Evolutionary conservation across 1,140 invertebrate genomes (phyloP), one percentile per base, ranked within the genome.

Genomic region (Cryptotermes secundus): DNA sequence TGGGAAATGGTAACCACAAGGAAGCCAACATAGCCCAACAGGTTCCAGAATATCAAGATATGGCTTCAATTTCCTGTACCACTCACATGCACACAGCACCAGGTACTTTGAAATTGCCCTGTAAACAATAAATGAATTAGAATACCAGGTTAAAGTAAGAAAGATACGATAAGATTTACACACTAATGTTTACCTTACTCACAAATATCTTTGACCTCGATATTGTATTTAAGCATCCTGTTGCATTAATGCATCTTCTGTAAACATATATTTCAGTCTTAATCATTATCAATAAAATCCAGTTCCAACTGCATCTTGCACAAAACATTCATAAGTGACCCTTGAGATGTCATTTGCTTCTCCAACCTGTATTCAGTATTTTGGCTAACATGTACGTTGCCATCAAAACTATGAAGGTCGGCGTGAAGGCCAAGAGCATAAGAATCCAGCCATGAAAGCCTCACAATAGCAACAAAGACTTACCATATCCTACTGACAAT

Each of bases 401-500:
- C 26, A 59, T 7, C 22, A 22, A 6, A 59, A 7, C 53, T 22
- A 59, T 10, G 19, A 24, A 6, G 6, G 53, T 59, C 19, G 24
- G 38, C 9, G 38, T 59, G 53, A 59, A 24, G 19, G 19, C 22
- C 24, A 7, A 59, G 0, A 24, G 26, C n/a, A n/a, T 72, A 6
- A n/a, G 26, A 59, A 3, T 10, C 26, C 3, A 3, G 4, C 3
- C 26, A 59, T 59, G 19, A 59, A 59, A 1, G n/a, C 9, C 6
- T 31, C 31, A 72, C 2, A 6, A 72, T n/a, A 9, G 10, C 4
- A 24, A 84, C 81, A 59, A 31, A 53, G 12, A 82, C 87, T 19
- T 91, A 92, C 92, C 92, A 93, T 86, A 93, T 90, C 87, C 92
- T 90, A 83, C 91, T 90, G 24, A 93, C 86, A 72, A 92, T 88